A percentile compares a stretch with the other conserved stretches of the same genome.
Evolutionary conservation across 2,113 vertebrate genomes (phyloP).

Genomic region (Brachyhypopomus occidentalis): DNA sequence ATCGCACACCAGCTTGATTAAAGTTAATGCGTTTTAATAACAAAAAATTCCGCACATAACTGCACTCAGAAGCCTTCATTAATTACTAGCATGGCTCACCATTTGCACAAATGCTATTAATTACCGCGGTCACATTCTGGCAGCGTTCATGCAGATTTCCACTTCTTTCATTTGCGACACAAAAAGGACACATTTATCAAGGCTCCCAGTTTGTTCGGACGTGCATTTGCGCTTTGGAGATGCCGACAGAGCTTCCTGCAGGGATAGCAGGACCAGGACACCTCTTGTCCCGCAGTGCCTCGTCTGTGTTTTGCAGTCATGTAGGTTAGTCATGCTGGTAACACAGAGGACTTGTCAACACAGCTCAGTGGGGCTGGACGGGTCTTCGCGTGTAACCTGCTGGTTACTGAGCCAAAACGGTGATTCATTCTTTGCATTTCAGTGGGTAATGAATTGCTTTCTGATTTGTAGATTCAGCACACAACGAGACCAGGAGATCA

Average conservation of each 20-base stretch:
- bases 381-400: slow-evolving; percentile 70
- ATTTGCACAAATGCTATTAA: slow-evolving; percentile 9
- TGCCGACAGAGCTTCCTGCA: not conserved
- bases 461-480: slow-evolving; percentile 70
- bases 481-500: slow-evolving; percentile 9
- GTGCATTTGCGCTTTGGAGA: not conserved
- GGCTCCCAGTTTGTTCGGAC: not conserved
- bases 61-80: slow-evolving; percentile 64
- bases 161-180: not conserved
- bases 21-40: slow-evolving; percentile 74
- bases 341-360: slow-evolving; percentile 53
- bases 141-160: slow-evolving; percentile 29
- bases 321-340: too few relatives aligned
- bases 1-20: slow-evolving; percentile 68
- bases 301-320: too few relatives aligned
- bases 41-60: slow-evolving; percentile 69
- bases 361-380: slow-evolving; percentile 48
- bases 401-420: slow-evolving; percentile 62
- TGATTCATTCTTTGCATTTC: slow-evolving; percentile 58
- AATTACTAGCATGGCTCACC: slow-evolving; percentile 63
- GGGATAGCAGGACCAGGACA: not conserved
- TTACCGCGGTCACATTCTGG: slow-evolving; percentile 51
- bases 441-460: slow-evolving; percentile 60
- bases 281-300: not conserved
- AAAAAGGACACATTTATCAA: slow-evolving; percentile 1